Evolutionary conservation across 1,140 invertebrate genomes (phyloP).

Genomic region (Heliothis subflexa): DNA sequence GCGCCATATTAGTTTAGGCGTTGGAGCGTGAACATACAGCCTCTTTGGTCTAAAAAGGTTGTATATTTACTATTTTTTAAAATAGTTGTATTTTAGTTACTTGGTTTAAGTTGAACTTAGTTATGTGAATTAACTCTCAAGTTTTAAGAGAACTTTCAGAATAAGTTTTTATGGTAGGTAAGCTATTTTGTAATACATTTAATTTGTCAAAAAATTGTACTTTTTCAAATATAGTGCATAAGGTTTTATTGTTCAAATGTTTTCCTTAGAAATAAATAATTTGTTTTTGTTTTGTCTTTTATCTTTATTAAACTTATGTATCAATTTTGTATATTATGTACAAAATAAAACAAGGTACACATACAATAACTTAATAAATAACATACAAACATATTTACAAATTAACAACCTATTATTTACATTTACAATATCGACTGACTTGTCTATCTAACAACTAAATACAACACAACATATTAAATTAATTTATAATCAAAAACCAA

Average conservation of each 20-base stretch:
- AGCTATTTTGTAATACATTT: no score
- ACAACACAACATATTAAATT: neutral
- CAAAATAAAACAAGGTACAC: neutral
- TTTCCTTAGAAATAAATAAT: conserved; percentile 23
- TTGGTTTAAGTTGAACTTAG: no score
- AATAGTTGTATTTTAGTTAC: neutral
- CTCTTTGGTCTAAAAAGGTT: neutral
- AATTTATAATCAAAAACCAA: neutral
- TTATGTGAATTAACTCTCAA: no score
- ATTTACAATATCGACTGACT: conserved; percentile 28
- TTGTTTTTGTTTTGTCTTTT: conserved; percentile 29
- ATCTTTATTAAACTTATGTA: conserved; percentile 26
- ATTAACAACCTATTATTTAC: conserved; percentile 3
- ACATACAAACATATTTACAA: conserved; percentile 37
- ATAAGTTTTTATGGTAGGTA: no score
- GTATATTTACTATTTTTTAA: neutral
- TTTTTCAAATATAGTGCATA: neutral
- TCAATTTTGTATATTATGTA: conserved; percentile 5
- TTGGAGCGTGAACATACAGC: conserved; percentile 26
- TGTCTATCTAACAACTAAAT: neutral
- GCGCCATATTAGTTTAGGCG: conserved; percentile 45
- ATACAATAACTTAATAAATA: conserved; percentile 45
- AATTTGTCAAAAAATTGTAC: neutral
- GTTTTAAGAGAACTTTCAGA: no score
- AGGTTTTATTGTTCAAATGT: neutral